A percentile compares a stretch with the other conserved stretches of the same genome.
These are phyloP conservation scores for Drosophila setifemur DNA, from an alignment of 1,140 invertebrate genomes.

Conservation along the genomic window DNA sequence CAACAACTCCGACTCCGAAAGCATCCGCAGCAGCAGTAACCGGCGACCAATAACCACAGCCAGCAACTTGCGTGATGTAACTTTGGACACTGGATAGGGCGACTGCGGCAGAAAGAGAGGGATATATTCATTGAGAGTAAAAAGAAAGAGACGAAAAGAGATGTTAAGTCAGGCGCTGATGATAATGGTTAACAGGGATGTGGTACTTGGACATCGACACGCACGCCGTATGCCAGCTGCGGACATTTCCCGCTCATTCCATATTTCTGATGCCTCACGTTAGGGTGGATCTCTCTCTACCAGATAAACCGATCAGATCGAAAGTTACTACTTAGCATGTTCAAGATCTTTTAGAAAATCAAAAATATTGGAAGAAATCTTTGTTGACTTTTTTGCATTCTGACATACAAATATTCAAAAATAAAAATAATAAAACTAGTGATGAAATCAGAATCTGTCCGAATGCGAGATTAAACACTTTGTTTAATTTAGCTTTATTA, in stretches of 20 bases:
- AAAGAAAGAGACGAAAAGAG: background rate
- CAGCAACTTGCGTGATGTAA: constrained; percentile 57
- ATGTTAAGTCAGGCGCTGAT: constrained; percentile 13
- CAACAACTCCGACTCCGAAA: too few relatives aligned
- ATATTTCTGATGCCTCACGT: background rate
- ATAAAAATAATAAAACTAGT: too few relatives aligned
- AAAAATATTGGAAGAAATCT: too few relatives aligned
- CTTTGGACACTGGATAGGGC: constrained; percentile 62
- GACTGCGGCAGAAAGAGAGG: constrained; percentile 1
- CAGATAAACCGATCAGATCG: too few relatives aligned
- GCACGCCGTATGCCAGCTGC: constrained; percentile 2
- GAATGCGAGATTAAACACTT: too few relatives aligned
- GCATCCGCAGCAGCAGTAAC: background rate
- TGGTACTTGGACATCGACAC: constrained; percentile 10
- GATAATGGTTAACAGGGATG: constrained; percentile 33
- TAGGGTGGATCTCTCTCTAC: background rate
- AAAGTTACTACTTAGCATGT: too few relatives aligned
- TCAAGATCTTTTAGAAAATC: too few relatives aligned
- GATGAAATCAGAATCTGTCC: too few relatives aligned
- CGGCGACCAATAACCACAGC: constrained; percentile 76
- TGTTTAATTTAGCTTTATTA: too few relatives aligned
- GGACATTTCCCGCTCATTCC: background rate
- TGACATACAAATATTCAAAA: too few relatives aligned
- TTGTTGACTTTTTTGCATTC: too few relatives aligned
- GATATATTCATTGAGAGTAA: background rate